These are phyloP conservation scores for Thera obeliscata DNA, from an alignment of 2,888 invertebrate species.

Conservation along the genomic window DNA sequence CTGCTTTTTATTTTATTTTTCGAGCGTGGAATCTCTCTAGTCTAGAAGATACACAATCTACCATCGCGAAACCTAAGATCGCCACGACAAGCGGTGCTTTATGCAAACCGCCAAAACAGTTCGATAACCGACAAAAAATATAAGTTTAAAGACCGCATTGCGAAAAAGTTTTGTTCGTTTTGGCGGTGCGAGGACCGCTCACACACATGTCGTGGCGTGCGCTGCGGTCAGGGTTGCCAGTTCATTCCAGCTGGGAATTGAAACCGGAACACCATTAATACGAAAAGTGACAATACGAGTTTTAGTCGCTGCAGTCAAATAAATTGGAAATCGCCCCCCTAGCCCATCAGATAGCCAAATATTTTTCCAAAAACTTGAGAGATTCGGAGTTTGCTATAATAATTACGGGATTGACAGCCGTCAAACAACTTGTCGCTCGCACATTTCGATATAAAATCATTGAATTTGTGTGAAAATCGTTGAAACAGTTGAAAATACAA, in stretches of 20 bases:
- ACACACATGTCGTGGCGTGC: conserved; percentile 73
- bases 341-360: conserved; percentile 32
- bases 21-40: no score
- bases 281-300: conserved; percentile 44
- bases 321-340: conserved; percentile 42
- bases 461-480: no score
- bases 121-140: conserved; percentile 61
- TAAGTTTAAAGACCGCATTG: conserved; percentile 76
- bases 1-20: no score
- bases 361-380: conserved; percentile 33
- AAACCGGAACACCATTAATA: conserved; percentile 45
- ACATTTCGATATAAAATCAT: no score
- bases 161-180: conserved; percentile 76
- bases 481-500: no score
- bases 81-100: not conserved
- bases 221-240: conserved; percentile 44
- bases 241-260: conserved; percentile 42
- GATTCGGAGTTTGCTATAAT: not conserved
- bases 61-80: not conserved
- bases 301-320: conserved; percentile 42
- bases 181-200: conserved; percentile 58
- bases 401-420: not conserved
- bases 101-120: conserved; percentile 44
- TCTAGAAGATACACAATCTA: no score
- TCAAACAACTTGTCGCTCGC: no score